Base-by-base conservation (phyloP, 1,140 invertebrate genomes). In the Vanessa tameamea region DNA sequence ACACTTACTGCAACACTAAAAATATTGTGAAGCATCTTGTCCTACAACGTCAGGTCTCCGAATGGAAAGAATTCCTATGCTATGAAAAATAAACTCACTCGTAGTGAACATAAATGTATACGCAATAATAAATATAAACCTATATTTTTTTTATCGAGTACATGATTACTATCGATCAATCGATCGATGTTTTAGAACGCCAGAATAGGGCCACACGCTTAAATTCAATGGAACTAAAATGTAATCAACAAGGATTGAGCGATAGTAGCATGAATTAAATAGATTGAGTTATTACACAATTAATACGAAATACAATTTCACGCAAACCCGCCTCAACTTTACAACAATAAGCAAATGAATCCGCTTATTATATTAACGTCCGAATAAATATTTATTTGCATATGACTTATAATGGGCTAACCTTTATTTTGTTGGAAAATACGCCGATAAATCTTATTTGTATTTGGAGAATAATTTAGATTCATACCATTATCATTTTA, bases 381-480 rank as follows among this genome's bases (percentile, higher is more conserved):
- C 26, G 57, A 61, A 61, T 37, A 37, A 61, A 61, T 37, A 61
- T 31, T 61, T 61, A 61, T 61, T 61, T 61, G 57, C 57, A 61
- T 61, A 37, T 37, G 57, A 61, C 43, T 61, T 61, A 61, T 61
- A 61, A 61, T 37, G 13, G 12, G n/a, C n/a, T 14, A 61, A 61
- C 57, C 57, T 61, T 26, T 59, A n/a, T 31, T 15, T 61, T 61
- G 26, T 61, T 43, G 14, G 23, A 55, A 20, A 55, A 55, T 50
- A 16, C 48, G 12, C n/a, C n/a, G 12, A 14, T 51, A 51, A 51
- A 51, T 51, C 9, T 43, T 43, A 9, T 43, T 43, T 43, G 37
- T 43, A 43, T 43, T 43, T 43, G 7, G 0, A 43, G 9, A 43
- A 43, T 43, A 43, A 43, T 43, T 51, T 51, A n/a, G 48, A 15